phyloP scores from a whole-genome alignment of 1,140 invertebrate species.

The Elysia chlorotica region DNA sequence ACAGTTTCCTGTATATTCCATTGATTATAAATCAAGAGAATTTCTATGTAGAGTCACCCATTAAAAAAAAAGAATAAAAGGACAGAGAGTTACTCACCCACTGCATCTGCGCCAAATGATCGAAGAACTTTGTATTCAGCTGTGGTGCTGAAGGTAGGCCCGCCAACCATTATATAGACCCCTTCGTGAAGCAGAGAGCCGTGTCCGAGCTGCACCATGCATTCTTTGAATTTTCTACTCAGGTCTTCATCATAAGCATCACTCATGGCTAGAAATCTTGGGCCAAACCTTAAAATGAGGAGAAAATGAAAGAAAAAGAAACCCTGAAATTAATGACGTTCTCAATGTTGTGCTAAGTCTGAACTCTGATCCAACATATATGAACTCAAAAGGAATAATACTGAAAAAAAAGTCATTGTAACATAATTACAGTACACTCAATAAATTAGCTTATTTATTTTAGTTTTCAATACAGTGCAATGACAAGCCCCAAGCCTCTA shows the following conservation, averaged over 20 bases:
- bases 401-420: not conserved
- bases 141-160: conserved; percentile 92
- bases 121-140: conserved; percentile 87
- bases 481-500: too few relatives aligned
- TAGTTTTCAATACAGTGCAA: too few relatives aligned
- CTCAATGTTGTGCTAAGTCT: too few relatives aligned
- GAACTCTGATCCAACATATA: too few relatives aligned
- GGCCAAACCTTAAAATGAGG: conserved; percentile 92
- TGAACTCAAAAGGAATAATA: not conserved
- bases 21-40: too few relatives aligned
- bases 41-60: too few relatives aligned
- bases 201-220: conserved; percentile 76
- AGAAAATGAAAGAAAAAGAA: too few relatives aligned
- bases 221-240: conserved; percentile 72
- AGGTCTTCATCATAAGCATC: conserved; percentile 82
- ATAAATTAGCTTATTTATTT: too few relatives aligned
- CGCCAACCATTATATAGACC: conserved; percentile 89
- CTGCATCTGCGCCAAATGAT: conserved; percentile 87
- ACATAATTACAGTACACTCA: too few relatives aligned
- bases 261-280: conserved; percentile 87
- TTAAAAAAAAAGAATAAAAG: not conserved
- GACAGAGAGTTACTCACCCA: conserved; percentile 68
- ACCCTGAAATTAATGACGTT: too few relatives aligned
- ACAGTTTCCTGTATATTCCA: too few relatives aligned
- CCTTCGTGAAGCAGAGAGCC: conserved; percentile 78